Base-by-base conservation (phyloP, 1,140 invertebrate genomes). In the Propsilocerus akamusi region DNA sequence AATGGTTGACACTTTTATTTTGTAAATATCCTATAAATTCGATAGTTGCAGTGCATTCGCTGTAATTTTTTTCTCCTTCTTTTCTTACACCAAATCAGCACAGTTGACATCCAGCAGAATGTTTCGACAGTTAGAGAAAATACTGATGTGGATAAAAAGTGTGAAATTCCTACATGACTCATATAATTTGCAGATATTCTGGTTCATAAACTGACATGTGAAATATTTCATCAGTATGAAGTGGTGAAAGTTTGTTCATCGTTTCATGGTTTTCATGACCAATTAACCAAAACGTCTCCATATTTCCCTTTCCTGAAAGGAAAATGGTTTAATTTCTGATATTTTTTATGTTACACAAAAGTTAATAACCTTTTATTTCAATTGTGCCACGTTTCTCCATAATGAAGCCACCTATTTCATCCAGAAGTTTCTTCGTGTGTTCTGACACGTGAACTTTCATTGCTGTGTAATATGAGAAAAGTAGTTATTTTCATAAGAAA, bases 201-300 rank as follows among this genome's bases (percentile, higher is more conserved):
- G 34, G 34, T 20, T 41, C 34, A 5, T 17, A 41, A 22, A 17
- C 17, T 20, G 14, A 8, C 22, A 20, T 7, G 3, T n/a, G 14
- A 1, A 41, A 20, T 8, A 41, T 41, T 22, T 41, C 34, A 5
- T 41, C 34, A 4, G 22, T 41, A 6, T 41, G 12, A 6, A 41
- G 34, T 10, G 34, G 34, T 17, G 17, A 17, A 8, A 41, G 22
- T 25, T 25, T 28, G 24, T 23, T n/a, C 2, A 24, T 12, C 3
- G n/a, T 7, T 24, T 25, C n/a, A 3, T 25, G 5, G 0, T 69
- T 72, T 17, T 73, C 67, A 53, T 74, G 80, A 2, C 75, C 76
- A 1, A 71, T 54, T 20, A 84, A 59, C 80, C 80, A 84, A 56
- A 73, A 83, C 0, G 81, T 83, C 51, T 77, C 72, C 77, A 83